Conservation (phyloP, 2,888 invertebrate species). For the Thereva unica region DNA sequence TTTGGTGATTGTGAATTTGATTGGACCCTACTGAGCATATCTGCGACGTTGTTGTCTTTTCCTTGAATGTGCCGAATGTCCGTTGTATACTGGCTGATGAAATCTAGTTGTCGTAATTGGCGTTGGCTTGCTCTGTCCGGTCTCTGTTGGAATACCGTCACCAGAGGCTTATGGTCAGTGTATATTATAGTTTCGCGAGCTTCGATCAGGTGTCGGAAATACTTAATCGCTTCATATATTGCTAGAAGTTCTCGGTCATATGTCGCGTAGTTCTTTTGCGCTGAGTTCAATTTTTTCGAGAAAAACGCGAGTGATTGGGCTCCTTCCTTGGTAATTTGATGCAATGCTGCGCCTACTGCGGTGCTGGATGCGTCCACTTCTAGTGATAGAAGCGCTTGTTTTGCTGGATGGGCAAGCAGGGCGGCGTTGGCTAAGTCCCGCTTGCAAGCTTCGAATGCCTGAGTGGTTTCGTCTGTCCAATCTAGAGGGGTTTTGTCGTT, state of each 20-base stretch:
- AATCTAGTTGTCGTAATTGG: not conserved
- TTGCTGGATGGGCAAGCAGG: conserved; percentile 12
- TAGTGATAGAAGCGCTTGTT: not conserved
- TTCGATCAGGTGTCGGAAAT: conserved; percentile 14
- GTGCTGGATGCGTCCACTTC: not conserved
- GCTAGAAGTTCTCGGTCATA: conserved; percentile 23
- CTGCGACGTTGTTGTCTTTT: no score
- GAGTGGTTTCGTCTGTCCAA: conserved; percentile 19
- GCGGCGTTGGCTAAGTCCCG: conserved; percentile 29
- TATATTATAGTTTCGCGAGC: not conserved
- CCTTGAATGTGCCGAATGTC: not conserved
- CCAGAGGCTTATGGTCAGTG: conserved; percentile 20
- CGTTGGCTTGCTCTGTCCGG: not conserved
- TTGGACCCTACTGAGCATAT: no score
- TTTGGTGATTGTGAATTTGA: not conserved
- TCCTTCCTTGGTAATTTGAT: not conserved
- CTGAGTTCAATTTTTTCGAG: conserved; percentile 14
- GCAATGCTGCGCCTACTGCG: not conserved
- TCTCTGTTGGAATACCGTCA: conserved; percentile 16
- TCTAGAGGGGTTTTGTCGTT: not conserved
- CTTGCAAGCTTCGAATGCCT: conserved; percentile 23
- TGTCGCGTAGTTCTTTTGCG: conserved; percentile 16
- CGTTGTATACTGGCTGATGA: not conserved
- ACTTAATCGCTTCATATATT: conserved; percentile 25
- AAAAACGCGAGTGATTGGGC: conserved; percentile 25